Evolutionary conservation across 2,113 vertebrate species (phyloP).

Genomic region (Mirounga angustirostris): DNA sequence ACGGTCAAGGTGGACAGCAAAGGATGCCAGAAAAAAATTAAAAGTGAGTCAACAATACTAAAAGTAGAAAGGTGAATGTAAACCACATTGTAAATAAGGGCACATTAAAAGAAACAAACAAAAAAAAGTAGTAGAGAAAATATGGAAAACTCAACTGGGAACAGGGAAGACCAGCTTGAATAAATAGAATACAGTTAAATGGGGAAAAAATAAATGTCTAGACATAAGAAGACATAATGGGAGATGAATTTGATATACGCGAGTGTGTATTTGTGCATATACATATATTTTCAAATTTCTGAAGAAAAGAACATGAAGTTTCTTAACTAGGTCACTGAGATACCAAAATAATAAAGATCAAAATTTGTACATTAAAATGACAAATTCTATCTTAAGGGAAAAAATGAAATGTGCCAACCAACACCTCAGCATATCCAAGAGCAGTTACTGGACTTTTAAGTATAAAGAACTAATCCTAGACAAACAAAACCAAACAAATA

Average conservation of each 20-base stretch:
- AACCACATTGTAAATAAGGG: neutral
- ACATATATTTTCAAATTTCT: neutral
- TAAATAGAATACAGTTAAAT: neutral
- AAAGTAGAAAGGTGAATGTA: neutral
- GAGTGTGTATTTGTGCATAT: neutral
- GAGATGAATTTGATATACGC: neutral
- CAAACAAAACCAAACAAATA: neutral
- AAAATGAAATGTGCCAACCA: neutral
- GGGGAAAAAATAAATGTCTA: neutral
- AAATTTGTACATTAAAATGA: neutral
- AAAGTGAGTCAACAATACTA: neutral
- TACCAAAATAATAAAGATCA: neutral
- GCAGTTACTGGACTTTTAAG: neutral
- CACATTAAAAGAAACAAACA: slow-evolving; percentile 3
- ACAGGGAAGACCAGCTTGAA: neutral
- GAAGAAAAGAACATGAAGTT: neutral
- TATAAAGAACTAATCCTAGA: neutral
- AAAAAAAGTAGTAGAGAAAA: neutral
- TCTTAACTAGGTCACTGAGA: neutral
- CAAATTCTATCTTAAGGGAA: neutral
- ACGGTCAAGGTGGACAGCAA: neutral
- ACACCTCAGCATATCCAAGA: neutral
- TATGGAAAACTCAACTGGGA: neutral
- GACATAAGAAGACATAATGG: neutral
- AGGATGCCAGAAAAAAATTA: neutral